Conservation (phyloP, 2,797 vertebrate genomes). For the Urosaurus nigricauda region DNA sequence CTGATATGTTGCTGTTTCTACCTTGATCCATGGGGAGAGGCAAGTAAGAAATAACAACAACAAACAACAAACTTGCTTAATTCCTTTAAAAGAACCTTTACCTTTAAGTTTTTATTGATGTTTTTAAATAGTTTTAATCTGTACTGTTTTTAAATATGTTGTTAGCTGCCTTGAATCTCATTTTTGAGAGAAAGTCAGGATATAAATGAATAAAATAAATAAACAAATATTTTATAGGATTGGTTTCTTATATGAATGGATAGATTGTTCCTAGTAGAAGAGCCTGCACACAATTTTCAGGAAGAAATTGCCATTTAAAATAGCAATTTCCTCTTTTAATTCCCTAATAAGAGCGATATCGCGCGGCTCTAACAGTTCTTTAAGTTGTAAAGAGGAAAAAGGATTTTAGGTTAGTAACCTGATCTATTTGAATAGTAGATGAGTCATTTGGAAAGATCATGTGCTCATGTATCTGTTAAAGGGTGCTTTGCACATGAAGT, state of each 20-base stretch:
- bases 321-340: neutral
- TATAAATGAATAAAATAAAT: no score
- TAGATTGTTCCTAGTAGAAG: neutral
- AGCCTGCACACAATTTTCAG: neutral
- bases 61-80: no score
- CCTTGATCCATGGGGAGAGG: no score
- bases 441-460: neutral
- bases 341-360: neutral
- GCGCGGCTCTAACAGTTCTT: neutral
- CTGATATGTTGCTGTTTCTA: no score
- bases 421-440: conserved; percentile 7
- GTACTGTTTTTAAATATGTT: no score
- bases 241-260: neutral
- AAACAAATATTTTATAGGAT: neutral
- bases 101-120: no score
- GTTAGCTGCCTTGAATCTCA: neutral
- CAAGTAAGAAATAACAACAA: no score
- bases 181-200: no score
- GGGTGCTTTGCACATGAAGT: neutral
- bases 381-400: neutral
- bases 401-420: neutral
- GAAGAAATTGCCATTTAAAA: neutral
- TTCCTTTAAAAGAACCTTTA: no score
- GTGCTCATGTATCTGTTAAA: neutral
- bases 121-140: no score